A percentile compares a stretch with the other conserved stretches of the same genome.
Evolutionary conservation across 2,888 invertebrate genomes (phyloP).

Genomic region (Hermaeophaga mercurialis): DNA sequence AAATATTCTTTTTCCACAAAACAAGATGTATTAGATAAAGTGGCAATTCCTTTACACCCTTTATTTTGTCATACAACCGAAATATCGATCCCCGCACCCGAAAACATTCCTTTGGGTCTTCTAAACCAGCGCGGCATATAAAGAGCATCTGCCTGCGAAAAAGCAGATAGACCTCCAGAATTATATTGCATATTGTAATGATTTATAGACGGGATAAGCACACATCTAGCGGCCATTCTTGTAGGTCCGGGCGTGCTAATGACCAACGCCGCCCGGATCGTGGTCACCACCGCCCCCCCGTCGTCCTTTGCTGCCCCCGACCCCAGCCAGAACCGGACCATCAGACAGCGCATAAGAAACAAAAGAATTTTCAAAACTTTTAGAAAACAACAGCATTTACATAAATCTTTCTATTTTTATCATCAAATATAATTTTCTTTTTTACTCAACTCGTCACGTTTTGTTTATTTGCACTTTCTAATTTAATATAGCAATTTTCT

Average conservation of each 20-base stretch:
- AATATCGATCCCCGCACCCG: background rate
- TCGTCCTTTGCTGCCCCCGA: conserved; percentile 34
- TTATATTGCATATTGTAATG: conserved; percentile 61
- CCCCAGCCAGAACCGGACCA: conserved; percentile 14
- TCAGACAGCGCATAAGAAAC: no score
- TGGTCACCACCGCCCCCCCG: conserved; percentile 46
- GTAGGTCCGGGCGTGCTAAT: conserved; percentile 59
- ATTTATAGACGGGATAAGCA: conserved; percentile 60
- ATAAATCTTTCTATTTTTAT: no score
- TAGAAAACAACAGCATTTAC: no score
- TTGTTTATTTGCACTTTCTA: no score
- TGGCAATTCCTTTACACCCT: no score
- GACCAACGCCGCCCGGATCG: conserved; percentile 58
- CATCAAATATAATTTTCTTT: no score
- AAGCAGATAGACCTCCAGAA: conserved; percentile 59
- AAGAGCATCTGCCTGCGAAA: conserved; percentile 60
- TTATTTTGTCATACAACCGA: no score
- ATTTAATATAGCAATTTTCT: no score
- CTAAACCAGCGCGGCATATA: conserved; percentile 44
- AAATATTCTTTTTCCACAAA: no score
- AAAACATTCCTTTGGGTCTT: conserved; percentile 15
- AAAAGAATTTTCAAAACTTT: no score
- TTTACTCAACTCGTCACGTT: no score
- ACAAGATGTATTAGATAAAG: no score
- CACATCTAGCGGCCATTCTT: conserved; percentile 59